A percentile compares a stretch with the other conserved stretches of the same genome.
Evolutionary conservation across 2,797 vertebrate genomes (phyloP).

Genomic region (Cygnus olor): DNA sequence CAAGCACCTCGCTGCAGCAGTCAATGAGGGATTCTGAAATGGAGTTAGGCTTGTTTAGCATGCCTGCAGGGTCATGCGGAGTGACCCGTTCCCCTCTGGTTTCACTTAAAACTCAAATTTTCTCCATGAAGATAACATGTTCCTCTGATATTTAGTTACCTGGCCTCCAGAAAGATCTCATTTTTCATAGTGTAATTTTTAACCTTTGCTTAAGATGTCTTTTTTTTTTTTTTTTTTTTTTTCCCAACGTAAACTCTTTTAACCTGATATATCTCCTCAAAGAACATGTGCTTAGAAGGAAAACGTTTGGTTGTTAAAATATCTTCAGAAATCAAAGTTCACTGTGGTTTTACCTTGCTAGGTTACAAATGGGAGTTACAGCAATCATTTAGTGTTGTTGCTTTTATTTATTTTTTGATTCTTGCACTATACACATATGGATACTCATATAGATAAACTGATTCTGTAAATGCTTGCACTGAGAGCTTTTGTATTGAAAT

Average conservation of each 20-base stretch:
- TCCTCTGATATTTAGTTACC: constrained; percentile 60
- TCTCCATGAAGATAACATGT: constrained; percentile 61
- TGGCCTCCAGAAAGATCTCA: constrained; percentile 36
- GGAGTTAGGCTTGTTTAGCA: constrained; percentile 51
- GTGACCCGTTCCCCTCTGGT: constrained; percentile 61
- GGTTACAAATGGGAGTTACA: neutral
- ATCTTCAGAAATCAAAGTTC: neutral
- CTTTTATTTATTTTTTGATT: constrained; percentile 11
- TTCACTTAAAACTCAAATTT: constrained; percentile 65
- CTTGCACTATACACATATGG: neutral
- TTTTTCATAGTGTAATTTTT: constrained; percentile 60
- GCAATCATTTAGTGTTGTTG: neutral
- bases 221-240: neutral
- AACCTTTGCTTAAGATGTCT: constrained; percentile 40
- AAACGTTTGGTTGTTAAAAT: constrained; percentile 2
- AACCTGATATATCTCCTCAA: constrained; percentile 24
- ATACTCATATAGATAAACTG: constrained; percentile 1
- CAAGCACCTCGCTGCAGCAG: constrained; percentile 42
- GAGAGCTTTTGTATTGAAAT: neutral
- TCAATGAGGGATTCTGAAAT: constrained; percentile 34
- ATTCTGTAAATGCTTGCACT: neutral
- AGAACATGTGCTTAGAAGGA: neutral
- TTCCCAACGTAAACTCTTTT: neutral
- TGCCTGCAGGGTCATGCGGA: constrained; percentile 59
- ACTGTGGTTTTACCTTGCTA: neutral